phyloP scores from a whole-genome alignment of 2,113 vertebrate genomes.

The Pteronura brasiliensis region DNA sequence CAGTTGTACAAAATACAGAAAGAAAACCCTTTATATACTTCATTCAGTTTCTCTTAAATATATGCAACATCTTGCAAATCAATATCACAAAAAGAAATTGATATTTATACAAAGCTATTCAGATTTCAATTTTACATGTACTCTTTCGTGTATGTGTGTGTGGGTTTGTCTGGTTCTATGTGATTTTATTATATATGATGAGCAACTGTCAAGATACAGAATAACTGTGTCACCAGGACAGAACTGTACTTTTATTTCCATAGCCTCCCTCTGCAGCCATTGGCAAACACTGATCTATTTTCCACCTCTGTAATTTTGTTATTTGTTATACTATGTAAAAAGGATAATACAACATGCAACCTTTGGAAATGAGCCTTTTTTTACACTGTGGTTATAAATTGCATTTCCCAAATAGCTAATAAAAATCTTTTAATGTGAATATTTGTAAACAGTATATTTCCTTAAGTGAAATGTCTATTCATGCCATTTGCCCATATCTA shows the following conservation, averaged over 20 bases:
- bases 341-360: neutral
- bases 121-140: neutral
- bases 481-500: neutral
- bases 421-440: neutral
- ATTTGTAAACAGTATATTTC: neutral
- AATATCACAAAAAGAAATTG: neutral
- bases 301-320: neutral
- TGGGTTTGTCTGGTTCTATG: neutral
- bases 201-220: neutral
- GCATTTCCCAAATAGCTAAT: neutral
- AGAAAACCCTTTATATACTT: neutral
- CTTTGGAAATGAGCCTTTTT: neutral
- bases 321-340: neutral
- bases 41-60: neutral
- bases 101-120: neutral
- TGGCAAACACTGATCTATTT: neutral
- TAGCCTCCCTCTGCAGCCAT: fast-evolving
- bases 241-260: neutral
- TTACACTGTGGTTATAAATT: neutral
- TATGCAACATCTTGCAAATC: neutral
- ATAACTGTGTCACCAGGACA: neutral
- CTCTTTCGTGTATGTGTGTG: neutral
- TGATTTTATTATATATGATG: neutral
- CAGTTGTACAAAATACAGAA: neutral
- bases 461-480: neutral